Evolutionary conservation across 2,888 invertebrate species (phyloP).

Genomic region (Gymnosoma rotundatum): DNA sequence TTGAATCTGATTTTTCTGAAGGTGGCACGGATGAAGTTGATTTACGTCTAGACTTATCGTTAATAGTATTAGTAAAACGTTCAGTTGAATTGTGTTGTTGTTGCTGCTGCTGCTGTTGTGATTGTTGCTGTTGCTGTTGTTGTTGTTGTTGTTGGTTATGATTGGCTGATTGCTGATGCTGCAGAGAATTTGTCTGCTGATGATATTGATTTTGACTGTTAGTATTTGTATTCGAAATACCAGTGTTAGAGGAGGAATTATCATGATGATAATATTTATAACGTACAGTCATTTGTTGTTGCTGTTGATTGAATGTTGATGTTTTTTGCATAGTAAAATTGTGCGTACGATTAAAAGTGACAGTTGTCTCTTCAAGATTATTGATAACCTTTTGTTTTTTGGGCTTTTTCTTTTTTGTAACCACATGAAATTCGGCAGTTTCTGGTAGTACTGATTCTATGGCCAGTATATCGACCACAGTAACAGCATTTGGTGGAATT

Average conservation of each 20-base stretch:
- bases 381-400: conserved; percentile 84
- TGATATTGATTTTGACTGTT: conserved; percentile 57
- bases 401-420: conserved; percentile 91
- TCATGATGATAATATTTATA: conserved; percentile 70
- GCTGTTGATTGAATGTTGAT: conserved; percentile 57
- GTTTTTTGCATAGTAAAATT: conserved; percentile 72
- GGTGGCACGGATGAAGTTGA: conserved; percentile 91
- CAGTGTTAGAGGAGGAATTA: conserved; percentile 53
- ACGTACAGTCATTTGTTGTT: conserved; percentile 67
- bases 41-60: conserved; percentile 83
- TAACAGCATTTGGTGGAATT: conserved; percentile 63
- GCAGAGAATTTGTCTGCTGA: conserved; percentile 42
- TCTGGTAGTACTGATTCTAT: conserved; percentile 82
- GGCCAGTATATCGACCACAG: conserved; percentile 72
- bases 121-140: conserved; percentile 34
- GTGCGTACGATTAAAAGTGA: conserved; percentile 77
- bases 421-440: conserved; percentile 90
- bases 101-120: conserved; percentile 31
- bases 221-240: conserved; percentile 54
- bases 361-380: conserved; percentile 74
- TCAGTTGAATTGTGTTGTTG: conserved; percentile 49
- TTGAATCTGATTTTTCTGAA: conserved; percentile 92
- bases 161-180: conserved; percentile 56
- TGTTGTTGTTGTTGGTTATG: conserved; percentile 16
- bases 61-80: conserved; percentile 40